A percentile compares a stretch with the other conserved stretches of the same genome.
These are phyloP conservation scores for Pyrrhia umbra DNA, from an alignment of 2,888 invertebrate species.

Conservation along the genomic window DNA sequence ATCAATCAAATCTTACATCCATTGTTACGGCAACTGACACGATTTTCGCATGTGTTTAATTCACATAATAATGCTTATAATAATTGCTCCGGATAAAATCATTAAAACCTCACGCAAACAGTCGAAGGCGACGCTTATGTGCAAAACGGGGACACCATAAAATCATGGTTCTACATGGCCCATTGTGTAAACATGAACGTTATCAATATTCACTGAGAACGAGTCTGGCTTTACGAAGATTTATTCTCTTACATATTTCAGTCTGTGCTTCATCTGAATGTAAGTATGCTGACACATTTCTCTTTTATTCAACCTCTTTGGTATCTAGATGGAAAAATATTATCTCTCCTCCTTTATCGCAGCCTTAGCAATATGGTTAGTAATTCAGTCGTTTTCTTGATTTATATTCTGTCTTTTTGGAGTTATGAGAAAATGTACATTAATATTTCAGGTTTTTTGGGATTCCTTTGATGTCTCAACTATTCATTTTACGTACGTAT, in stretches of 20 bases:
- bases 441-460: not conserved
- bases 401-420: slow-evolving; percentile 20
- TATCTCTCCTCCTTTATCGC: slow-evolving; percentile 28
- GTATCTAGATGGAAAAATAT: slow-evolving; percentile 46
- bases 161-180: not conserved
- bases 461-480: not conserved
- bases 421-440: slow-evolving; percentile 3
- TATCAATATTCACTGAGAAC: slow-evolving; percentile 43
- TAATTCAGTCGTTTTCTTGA: slow-evolving; percentile 27
- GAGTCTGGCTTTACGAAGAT: slow-evolving; percentile 31
- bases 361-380: slow-evolving; percentile 26
- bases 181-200: slow-evolving; percentile 15
- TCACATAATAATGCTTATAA: not conserved
- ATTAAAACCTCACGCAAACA: not conserved
- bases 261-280: slow-evolving; percentile 28
- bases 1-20: too few relatives aligned
- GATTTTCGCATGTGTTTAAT: too few relatives aligned
- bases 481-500: not conserved
- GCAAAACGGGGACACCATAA: slow-evolving; percentile 3
- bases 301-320: slow-evolving; percentile 41
- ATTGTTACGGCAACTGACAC: too few relatives aligned
- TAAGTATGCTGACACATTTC: slow-evolving; percentile 49
- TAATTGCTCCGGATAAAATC: not conserved
- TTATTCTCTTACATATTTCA: slow-evolving; percentile 43
- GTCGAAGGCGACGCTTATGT: not conserved